Evolutionary conservation across 2,113 vertebrate species (phyloP).

Genomic region (Glareola pratincola): DNA sequence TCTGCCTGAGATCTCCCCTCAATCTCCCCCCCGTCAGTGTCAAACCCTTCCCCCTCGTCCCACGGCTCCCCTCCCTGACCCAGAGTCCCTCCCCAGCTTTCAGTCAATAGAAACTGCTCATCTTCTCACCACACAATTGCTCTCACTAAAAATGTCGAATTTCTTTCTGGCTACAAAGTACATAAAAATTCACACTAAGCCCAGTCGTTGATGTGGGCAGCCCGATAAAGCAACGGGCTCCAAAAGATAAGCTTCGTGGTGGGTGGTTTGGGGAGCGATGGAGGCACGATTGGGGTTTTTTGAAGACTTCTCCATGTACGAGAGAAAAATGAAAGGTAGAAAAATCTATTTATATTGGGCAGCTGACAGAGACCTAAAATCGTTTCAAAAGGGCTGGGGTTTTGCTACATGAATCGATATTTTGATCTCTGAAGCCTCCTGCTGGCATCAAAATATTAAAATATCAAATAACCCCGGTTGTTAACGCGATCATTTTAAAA

Average conservation of each 20-base stretch:
- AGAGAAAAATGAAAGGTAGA: neutral
- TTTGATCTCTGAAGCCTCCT: neutral
- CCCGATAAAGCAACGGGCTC: neutral
- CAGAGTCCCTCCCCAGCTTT: neutral
- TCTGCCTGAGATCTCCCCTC: no score
- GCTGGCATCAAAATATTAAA: neutral
- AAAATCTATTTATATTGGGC: neutral
- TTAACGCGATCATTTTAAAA: neutral
- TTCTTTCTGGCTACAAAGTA: neutral
- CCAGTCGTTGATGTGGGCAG: neutral
- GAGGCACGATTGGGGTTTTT: neutral
- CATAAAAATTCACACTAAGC: neutral
- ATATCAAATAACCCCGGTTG: neutral
- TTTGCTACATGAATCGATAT: neutral
- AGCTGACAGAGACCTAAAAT: neutral
- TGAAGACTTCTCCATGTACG: neutral
- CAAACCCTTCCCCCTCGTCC: no score
- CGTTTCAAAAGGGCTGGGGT: neutral
- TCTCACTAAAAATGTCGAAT: neutral
- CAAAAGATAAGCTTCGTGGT: accelerated
- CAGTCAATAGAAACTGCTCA: neutral
- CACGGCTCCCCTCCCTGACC: no score
- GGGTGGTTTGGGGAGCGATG: neutral
- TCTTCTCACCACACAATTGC: neutral
- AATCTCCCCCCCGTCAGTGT: no score